A percentile compares a stretch with the other conserved stretches of the same genome.
Conservation (phyloP, 2,797 vertebrate genomes). For the Hyperoplus immaculatus region DNA sequence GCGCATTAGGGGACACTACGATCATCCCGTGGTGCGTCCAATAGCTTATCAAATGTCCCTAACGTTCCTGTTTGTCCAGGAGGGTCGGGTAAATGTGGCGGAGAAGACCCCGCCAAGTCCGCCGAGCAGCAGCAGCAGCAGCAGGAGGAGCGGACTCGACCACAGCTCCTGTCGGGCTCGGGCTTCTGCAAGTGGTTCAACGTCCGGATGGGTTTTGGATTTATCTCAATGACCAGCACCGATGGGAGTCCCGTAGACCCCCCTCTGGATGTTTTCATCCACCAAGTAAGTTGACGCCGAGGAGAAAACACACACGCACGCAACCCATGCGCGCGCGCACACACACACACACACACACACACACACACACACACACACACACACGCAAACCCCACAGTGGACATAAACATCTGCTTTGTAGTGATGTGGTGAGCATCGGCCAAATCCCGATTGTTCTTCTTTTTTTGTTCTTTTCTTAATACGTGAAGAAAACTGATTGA, state of each 20-base stretch:
- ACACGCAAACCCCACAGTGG: too few relatives aligned
- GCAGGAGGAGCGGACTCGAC: conserved; percentile 88
- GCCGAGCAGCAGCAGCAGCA: conserved; percentile 80
- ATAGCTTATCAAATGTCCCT: background rate
- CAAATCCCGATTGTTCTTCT: background rate
- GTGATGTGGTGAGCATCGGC: background rate
- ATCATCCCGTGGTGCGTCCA: background rate
- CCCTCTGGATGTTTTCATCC: conserved; percentile 97
- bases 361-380: too few relatives aligned
- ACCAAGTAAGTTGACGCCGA: conserved; percentile 94
- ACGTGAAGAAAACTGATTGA: background rate
- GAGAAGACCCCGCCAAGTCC: conserved; percentile 91
- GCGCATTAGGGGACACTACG: background rate
- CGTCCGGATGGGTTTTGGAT: conserved; percentile 99
- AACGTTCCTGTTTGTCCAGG: conserved; percentile 83
- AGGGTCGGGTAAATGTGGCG: conserved; percentile 95
- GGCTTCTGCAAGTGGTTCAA: conserved; percentile 99
- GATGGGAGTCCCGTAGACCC: conserved; percentile 94
- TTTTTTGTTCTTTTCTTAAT: background rate
- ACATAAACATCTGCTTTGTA: conserved; percentile 22
- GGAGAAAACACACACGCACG: too few relatives aligned
- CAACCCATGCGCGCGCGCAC: too few relatives aligned
- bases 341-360: too few relatives aligned
- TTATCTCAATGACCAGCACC: conserved; percentile 97
- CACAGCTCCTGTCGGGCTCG: conserved; percentile 92